Evolutionary conservation across 2,797 vertebrate species (phyloP), one percentile per base, ranked within the genome.

Genomic region (Prionace glauca): DNA sequence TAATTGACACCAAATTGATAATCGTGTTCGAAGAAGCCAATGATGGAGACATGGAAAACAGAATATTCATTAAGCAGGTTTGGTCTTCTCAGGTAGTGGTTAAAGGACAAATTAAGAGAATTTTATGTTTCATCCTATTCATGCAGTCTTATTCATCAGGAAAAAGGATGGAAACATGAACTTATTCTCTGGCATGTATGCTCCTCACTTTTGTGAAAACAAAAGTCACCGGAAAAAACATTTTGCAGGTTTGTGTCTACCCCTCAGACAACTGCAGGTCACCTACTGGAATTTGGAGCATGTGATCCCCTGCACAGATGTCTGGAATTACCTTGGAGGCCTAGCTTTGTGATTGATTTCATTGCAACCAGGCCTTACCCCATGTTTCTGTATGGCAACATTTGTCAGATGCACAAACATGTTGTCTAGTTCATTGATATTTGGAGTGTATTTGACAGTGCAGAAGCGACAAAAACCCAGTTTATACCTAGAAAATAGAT

Each of bases 371-470:
- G 26, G 32, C 10, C 98, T 97, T 96, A 99, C 99, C 97, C 99
- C 99, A 0, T 99, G 99, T 96, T 99, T 99, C 96, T 99, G 99
- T 96, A 99, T 99, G 97, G 99, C 99, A 95, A 99, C 99, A 0
- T 99, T 99, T 77, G 99, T 99, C 95, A 99, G 99, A 93, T 99
- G 99, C 0, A 99, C 98, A 96, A 99, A 99, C 99, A 99, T 99
- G 97, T 99, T 99, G 97, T 99, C 99, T 97, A 99, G 96, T 96
- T 99, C 99, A 93, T 99, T 99, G 91, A 99, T 99, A 96, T 98
- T 99, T 0, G 99, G 99, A 0, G 99, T 99, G 96, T 99, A 99
- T 96, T 99, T 99, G 60, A 99, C 99, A 0, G 99, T 99, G 97
- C 99, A 99, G 97, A 99, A 99, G 11, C 99, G 97, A 96, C 99